Evolutionary conservation across 2,797 vertebrate genomes (phyloP), one percentile per base, ranked within the genome.

Genomic region (Chloroceryle amazona): DNA sequence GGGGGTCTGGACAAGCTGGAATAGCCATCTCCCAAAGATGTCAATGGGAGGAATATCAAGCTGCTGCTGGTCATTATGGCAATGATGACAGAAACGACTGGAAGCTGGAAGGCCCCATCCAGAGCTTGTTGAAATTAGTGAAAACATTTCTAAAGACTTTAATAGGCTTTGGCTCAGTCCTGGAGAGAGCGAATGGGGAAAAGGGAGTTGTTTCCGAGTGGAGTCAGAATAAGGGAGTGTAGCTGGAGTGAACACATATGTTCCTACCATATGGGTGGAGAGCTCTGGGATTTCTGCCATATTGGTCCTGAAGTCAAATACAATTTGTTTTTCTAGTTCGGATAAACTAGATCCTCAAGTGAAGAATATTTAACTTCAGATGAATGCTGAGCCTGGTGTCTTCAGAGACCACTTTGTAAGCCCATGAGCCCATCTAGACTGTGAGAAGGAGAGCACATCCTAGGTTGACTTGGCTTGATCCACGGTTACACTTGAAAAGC

Each of bases 251-350:
- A 90, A 93, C 93, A 95, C 95, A 96, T 97, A 95, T 96, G 94
- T 86, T 97, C 84, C 84, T 95, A 82, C 81, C 96, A 97, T 97
- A 97, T 96, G 96, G 93, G 87, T 89, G 87, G 95, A 95, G 81
- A 95, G 81, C 78, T 95, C 95, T 95, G 96, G 95, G 93, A 94
- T 95, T 97, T 96, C 86, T 93, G 91, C 93, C 93, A 94, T 93
- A 90, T 90, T 96, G 95, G 93, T 97, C 93, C 78, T 92, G 90
- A 96, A 96, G 93, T 96, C 73, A 92, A 92, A 91, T 92, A 90
- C 57, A 90, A 92, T 92, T 97, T 89, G 51, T 85, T 91, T 94
- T 82, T 90, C 78, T 92, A 86, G 71, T 90, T 93, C 20, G 4
- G 58, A 96, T 93, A 89, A 95, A 96, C 66, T 84, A 72, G 83